A percentile compares a stretch with the other conserved stretches of the same genome.
Evolutionary conservation across 2,797 vertebrate species (phyloP).

Genomic region (Cuculus canorus): DNA sequence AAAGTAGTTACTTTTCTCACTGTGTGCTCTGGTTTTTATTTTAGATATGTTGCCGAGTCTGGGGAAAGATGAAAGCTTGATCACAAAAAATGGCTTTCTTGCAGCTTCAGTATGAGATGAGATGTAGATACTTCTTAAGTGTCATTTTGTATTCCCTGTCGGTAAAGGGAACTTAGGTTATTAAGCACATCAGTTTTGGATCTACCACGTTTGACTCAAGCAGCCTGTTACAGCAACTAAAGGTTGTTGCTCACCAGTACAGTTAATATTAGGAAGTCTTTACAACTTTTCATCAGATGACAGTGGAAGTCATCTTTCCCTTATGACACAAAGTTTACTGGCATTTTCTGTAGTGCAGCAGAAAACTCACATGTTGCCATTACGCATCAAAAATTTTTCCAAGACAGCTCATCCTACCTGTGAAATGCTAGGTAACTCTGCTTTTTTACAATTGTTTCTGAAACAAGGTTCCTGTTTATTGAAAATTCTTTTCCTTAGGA

Average conservation of each 20-base stretch:
- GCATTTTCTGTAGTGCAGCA: not conserved
- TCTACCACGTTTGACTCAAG: not conserved
- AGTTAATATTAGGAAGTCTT: not conserved
- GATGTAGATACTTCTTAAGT: not conserved
- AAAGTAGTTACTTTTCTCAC: conserved; percentile 80
- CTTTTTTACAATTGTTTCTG: not conserved
- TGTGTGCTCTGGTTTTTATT: conserved; percentile 57
- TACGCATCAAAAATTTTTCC: not conserved
- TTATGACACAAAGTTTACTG: not conserved
- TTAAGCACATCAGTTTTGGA: not conserved
- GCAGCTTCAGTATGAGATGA: not conserved
- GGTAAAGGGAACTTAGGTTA: not conserved
- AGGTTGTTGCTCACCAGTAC: not conserved
- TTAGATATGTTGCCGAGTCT: not conserved
- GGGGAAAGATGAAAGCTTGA: not conserved
- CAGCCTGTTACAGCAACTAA: not conserved
- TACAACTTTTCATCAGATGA: not conserved
- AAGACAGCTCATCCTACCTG: not conserved
- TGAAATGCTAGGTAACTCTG: not conserved
- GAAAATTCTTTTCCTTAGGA: not conserved
- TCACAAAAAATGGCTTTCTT: not conserved
- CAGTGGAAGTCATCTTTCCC: not conserved
- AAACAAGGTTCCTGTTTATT: not conserved
- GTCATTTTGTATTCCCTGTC: not conserved
- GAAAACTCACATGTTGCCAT: not conserved